Base-by-base conservation (phyloP, 2,113 vertebrate species). In the Spilogale gracilis region DNA sequence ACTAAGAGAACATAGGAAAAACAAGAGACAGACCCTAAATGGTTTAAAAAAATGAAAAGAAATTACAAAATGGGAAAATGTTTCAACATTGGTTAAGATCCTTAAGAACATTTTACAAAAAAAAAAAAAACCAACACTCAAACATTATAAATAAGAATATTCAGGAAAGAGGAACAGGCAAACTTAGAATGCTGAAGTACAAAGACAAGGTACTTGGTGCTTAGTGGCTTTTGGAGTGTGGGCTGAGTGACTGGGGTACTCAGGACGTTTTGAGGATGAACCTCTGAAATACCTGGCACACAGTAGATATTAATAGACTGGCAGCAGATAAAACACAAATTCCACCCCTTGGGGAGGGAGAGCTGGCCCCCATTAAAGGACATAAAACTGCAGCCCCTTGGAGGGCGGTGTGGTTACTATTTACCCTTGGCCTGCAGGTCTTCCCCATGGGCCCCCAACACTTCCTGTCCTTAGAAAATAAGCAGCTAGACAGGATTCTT, bases 361-460 rank as follows among this genome's bases (percentile, higher is more conserved):
- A 12, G 5, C 0, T 3, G 4, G 25, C 17, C 14, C 45, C 50
- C 8, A 3, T 27, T 0, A 14, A 38, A 52, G 12, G 23, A 16
- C 18, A 5, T 4, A 8, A 20, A 16, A 74, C 71, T 3, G 71
- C 23, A 21, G 71, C 10, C 71, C 20, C 63, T 25, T 45, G 7
- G 11, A 10, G 3, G 9, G 38, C 6, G 32, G 9, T 14, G 27
- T 3, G n/a, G 32, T 20, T 61, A 27, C 17, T 32, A 11, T 5
- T 50, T 11, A 23, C 6, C 38, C 20, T 2, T 1, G 17, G 16
- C 1, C 12, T 3, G 1, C 11, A 7, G 9, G 27, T 56, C 60
- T 67, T 14, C 43, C 27, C 14, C 32, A n/a, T 4, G 30, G 0
- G 12, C 0, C 43, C 27, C 23, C 17, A 58, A 61, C 9, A 48